phyloP scores from a whole-genome alignment of 1,140 invertebrate genomes.

The Pogonomyrmex barbatus region DNA sequence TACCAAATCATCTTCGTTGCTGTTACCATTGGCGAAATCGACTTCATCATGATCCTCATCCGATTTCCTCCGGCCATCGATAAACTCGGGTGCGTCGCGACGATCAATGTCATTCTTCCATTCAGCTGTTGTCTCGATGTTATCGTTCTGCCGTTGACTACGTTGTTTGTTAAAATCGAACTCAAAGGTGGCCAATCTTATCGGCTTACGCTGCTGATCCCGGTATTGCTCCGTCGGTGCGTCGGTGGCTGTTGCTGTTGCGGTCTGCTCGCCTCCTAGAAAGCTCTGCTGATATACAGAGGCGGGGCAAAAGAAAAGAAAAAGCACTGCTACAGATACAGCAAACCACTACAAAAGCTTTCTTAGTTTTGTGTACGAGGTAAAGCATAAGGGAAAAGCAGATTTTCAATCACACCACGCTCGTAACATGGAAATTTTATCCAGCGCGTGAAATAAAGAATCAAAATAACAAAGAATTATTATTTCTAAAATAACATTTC shows the following conservation, averaged over 20 bases:
- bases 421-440: conserved; percentile 13
- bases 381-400: conserved; percentile 50
- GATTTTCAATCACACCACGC: conserved; percentile 14
- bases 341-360: conserved; percentile 84
- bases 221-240: conserved; percentile 82
- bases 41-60: conserved; percentile 23
- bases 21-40: conserved; percentile 43
- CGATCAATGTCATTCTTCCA: conserved; percentile 42
- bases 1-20: conserved; percentile 63
- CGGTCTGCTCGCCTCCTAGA: conserved; percentile 84
- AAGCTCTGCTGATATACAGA: conserved; percentile 86
- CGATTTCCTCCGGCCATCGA: not conserved
- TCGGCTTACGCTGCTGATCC: conserved; percentile 85
- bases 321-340: conserved; percentile 85
- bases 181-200: conserved; percentile 83
- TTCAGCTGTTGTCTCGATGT: conserved; percentile 25
- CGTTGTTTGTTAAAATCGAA: conserved; percentile 79
- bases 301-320: conserved; percentile 84
- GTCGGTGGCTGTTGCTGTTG: conserved; percentile 79
- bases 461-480: not conserved
- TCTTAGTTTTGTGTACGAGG: conserved; percentile 52
- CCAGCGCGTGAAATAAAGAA: not conserved
- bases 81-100: not conserved
- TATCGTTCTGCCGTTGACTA: conserved; percentile 38
- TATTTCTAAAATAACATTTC: not conserved